phyloP scores from a whole-genome alignment of 2,888 invertebrate genomes.

The Ormyrus labotus region DNA sequence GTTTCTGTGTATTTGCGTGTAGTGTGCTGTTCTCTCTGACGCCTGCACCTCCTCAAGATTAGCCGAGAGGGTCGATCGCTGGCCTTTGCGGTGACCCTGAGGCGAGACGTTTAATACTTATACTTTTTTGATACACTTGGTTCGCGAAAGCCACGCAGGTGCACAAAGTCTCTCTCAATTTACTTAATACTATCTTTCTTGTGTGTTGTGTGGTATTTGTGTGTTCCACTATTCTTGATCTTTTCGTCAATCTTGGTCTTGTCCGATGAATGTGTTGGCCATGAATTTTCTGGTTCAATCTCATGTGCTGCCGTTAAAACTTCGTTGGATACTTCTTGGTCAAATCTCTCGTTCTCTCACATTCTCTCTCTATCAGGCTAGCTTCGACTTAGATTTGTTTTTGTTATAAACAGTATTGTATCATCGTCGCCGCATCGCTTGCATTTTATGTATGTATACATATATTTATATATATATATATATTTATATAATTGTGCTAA shows the following conservation, averaged over 20 bases:
- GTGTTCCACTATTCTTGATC: constrained; percentile 11
- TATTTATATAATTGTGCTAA: constrained; percentile 73
- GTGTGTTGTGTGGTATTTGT: constrained; percentile 18
- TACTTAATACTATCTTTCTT: constrained; percentile 70
- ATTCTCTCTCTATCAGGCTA: constrained; percentile 48
- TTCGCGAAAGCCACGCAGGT: constrained; percentile 61
- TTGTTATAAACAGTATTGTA: constrained; percentile 61
- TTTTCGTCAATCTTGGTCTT: constrained; percentile 8
- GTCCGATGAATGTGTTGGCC: constrained; percentile 37
- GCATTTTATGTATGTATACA: constrained; percentile 60
- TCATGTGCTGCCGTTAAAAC: constrained; percentile 15
- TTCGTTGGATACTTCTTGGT: constrained; percentile 20
- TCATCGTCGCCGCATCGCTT: constrained; percentile 59
- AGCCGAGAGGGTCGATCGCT: constrained; percentile 48
- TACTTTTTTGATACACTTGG: constrained; percentile 27
- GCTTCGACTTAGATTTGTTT: constrained; percentile 54
- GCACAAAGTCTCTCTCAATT: constrained; percentile 62
- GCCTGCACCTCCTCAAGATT: constrained; percentile 14
- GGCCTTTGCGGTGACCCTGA: constrained; percentile 62
- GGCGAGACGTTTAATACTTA: constrained; percentile 23
- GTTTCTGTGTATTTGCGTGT: constrained; percentile 5
- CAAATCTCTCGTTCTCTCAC: constrained; percentile 23
- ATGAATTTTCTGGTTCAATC: constrained; percentile 7
- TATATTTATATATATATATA: constrained; percentile 56
- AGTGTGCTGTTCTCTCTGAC: constrained; percentile 47